Conservation (phyloP, 2,797 vertebrate species). For the Uromys caudimaculatus region DNA sequence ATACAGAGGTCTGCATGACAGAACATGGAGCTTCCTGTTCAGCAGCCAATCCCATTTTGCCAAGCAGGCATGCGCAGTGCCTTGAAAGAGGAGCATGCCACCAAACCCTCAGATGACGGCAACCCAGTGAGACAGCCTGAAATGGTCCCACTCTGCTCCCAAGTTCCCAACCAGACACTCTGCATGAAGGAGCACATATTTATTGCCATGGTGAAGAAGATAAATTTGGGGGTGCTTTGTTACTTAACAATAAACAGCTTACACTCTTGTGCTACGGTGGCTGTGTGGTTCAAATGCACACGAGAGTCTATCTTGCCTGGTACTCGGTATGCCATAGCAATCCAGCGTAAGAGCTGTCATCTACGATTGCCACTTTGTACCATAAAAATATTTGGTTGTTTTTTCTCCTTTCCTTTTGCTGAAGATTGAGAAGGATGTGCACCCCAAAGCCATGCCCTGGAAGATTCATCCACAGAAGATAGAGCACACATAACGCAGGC, state of each 20-base stretch:
- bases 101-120: neutral
- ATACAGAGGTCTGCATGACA: neutral
- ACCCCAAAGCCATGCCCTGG: neutral
- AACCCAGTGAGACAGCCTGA: neutral
- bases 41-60: no score
- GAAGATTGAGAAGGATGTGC: neutral
- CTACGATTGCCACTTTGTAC: neutral
- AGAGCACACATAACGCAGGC: neutral
- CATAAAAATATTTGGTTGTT: neutral
- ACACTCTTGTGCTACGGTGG: neutral
- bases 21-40: neutral
- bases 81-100: neutral
- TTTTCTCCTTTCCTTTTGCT: conserved; percentile 10
- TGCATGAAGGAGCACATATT: neutral
- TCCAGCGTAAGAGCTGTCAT: neutral
- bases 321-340: neutral
- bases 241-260: neutral
- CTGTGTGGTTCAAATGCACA: neutral
- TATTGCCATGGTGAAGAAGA: neutral
- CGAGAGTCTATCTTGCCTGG: neutral
- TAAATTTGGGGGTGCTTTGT: neutral
- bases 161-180: neutral
- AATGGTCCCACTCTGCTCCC: neutral
- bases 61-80: neutral
- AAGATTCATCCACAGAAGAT: neutral